Percentiles rank a stretch among this genome's conserved stretches.
phyloP scores from a whole-genome alignment of 2,797 vertebrate genomes.

The Myotis findleyi region DNA sequence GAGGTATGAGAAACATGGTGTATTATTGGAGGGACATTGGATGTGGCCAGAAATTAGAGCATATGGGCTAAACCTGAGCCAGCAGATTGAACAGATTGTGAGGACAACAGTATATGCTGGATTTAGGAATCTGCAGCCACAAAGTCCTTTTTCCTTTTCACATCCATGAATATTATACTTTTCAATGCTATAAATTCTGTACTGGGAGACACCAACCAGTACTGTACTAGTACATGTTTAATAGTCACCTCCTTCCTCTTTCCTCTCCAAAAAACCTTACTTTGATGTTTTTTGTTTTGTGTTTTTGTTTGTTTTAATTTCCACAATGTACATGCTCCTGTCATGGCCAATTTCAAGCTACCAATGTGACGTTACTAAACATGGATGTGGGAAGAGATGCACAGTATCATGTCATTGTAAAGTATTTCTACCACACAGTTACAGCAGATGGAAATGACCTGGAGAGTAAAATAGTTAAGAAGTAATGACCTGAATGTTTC shows the following conservation, averaged over 20 bases:
- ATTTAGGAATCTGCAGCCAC: not conserved
- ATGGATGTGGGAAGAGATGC: not conserved
- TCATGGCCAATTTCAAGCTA: not conserved
- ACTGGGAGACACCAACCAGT: not conserved
- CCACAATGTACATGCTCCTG: not conserved
- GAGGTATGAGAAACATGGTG: not conserved
- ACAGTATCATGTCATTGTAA: not conserved
- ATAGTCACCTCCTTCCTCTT: not conserved
- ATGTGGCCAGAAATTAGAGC: not conserved
- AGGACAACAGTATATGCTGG: not conserved
- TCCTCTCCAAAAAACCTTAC: not conserved
- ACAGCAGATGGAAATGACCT: not conserved
- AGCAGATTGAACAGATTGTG: not conserved
- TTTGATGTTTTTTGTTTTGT: not conserved
- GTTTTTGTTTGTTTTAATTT: not conserved
- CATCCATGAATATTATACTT: not conserved
- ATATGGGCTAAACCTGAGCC: not conserved
- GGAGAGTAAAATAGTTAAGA: not conserved
- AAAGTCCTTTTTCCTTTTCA: conserved; percentile 31
- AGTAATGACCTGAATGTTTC: not conserved
- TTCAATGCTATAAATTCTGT: not conserved
- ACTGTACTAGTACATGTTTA: not conserved
- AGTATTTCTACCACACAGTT: not conserved
- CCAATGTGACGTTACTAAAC: not conserved
- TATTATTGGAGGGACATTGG: not conserved